Base-by-base conservation (phyloP, 92 coral and sea anemone genomes). In the Meandrina meandrites region DNA sequence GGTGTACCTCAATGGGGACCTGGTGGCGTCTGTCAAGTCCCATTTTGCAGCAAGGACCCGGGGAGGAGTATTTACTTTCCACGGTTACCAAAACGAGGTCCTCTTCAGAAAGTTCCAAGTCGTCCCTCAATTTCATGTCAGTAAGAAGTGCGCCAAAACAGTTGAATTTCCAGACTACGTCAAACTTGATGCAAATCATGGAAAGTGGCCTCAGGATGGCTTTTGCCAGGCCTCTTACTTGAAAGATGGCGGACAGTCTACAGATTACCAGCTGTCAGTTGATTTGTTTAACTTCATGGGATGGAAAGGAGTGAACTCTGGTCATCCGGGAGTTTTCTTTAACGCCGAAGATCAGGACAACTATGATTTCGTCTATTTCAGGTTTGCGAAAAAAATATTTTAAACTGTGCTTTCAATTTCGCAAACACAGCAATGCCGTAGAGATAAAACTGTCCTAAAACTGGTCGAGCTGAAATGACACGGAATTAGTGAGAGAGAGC, bases 351-450 rank as follows among this genome's bases (percentile, higher is more conserved):
- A 92, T 76, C 69, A 78, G 16, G 81, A 89, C 90, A 89, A 86
- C 81, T 92, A 81, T 48, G 94, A 92, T 75, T 92, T 92, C 53
- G 92, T 92, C 62, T 92, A 92, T 76, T 92, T 92, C 87, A 89
- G 94, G 94, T 92, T 73, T 11, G 70, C 45, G 45, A 6, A 8
- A 81, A 76, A 12, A 22, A 17, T 11, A 16, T 2, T 40, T 40
- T 40, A 2, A 40, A 40, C 45, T 40, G 45, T 40, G 6, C 56
- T 40, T 16, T 56, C 18, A 56, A 4, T 17, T 4, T 40, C 45
- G 45, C 45, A 40, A 40, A 40, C 2, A 40, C 45, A 40, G 45
- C 45, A 40, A 40, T 40, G 45, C 6, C 45, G 45, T 6, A 40
- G 45, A 40, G 2, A 40, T 40, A 40, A 40, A 40, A 40, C 45